phyloP scores from a whole-genome alignment of 1,140 invertebrate species.

The Agrypnia vestita region DNA sequence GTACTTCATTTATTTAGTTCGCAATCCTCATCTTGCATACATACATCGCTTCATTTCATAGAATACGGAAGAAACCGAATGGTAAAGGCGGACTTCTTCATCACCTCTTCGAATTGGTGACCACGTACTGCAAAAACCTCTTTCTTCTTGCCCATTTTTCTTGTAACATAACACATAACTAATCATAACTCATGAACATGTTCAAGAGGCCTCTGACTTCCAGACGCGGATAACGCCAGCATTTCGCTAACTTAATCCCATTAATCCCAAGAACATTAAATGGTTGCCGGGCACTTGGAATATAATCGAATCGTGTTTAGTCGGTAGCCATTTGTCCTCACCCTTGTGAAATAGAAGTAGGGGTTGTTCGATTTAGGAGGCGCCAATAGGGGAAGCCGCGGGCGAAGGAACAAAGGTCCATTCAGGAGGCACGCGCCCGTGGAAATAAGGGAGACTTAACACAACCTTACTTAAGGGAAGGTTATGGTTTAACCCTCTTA shows the following conservation, averaged over 20 bases:
- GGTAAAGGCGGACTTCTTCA: too few species aligned
- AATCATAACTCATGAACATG: too few species aligned
- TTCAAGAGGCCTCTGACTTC: too few species aligned
- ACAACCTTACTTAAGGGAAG: conserved; percentile 44
- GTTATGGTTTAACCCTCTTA: conserved; percentile 28
- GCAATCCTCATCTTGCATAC: too few species aligned
- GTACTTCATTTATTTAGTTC: too few species aligned
- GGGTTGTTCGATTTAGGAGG: conserved; percentile 16
- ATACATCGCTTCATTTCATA: too few species aligned
- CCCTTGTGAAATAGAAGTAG: neutral
- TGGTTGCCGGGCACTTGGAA: conserved; percentile 42
- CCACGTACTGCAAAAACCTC: too few species aligned
- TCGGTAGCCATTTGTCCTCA: conserved; percentile 37
- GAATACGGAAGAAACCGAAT: too few species aligned
- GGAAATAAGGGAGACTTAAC: conserved; percentile 10
- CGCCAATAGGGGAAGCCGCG: conserved; percentile 30
- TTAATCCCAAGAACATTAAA: conserved; percentile 50
- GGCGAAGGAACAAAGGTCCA: conserved; percentile 52
- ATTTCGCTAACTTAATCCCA: conserved; percentile 31
- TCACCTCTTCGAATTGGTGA: too few species aligned
- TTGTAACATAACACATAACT: too few species aligned
- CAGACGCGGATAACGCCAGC: neutral
- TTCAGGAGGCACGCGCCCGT: conserved; percentile 39
- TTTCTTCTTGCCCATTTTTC: too few species aligned
- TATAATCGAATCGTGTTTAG: conserved; percentile 41